Evolutionary conservation across 2,888 invertebrate species (phyloP).

Genomic region (Stratiomys singularior): DNA sequence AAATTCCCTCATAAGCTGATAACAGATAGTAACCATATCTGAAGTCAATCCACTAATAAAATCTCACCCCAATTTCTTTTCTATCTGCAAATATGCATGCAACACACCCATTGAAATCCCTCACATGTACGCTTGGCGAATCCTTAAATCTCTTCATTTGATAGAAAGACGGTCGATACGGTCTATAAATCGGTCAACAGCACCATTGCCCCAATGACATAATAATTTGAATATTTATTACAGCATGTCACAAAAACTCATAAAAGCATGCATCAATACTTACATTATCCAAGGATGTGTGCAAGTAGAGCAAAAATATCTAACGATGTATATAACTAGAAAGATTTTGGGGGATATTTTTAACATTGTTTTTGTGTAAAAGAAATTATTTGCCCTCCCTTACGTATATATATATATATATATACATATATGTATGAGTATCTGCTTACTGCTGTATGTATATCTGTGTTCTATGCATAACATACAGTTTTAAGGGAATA

Average conservation of each 20-base stretch:
- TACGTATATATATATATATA: neutral
- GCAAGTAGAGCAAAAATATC: neutral
- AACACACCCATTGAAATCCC: too few species aligned
- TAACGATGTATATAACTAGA: neutral
- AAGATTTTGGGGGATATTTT: neutral
- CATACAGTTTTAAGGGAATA: neutral
- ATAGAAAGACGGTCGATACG: neutral
- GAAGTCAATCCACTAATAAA: too few species aligned
- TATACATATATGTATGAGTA: neutral
- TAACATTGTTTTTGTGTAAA: neutral
- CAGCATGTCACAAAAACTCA: neutral
- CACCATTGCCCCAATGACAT: conserved; percentile 22
- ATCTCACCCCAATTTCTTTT: too few species aligned
- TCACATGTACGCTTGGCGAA: neutral
- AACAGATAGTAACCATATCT: too few species aligned
- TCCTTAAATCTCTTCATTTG: neutral
- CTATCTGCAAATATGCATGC: too few species aligned
- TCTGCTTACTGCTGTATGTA: too few species aligned
- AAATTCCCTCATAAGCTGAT: too few species aligned
- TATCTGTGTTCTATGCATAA: neutral
- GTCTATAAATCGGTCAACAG: conserved; percentile 34
- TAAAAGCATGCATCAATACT: too few species aligned
- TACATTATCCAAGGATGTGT: neutral
- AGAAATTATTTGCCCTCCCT: neutral
- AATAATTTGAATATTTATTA: conserved; percentile 28